Evolutionary conservation across 2,797 vertebrate genomes (phyloP).

Genomic region (Channa striata): DNA sequence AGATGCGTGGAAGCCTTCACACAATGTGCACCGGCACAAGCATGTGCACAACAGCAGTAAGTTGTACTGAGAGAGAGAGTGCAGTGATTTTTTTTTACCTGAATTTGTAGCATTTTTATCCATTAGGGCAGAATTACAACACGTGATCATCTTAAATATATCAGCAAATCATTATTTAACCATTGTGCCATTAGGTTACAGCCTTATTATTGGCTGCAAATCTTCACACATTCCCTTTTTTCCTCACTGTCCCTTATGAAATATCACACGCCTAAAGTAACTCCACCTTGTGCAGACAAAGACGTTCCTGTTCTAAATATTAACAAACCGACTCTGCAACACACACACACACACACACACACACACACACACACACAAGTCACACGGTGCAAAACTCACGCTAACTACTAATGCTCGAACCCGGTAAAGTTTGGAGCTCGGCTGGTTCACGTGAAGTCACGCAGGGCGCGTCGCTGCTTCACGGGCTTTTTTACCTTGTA

Average conservation of each 20-base stretch:
- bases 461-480: not conserved
- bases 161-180: too few relatives aligned
- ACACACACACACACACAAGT: too few relatives aligned
- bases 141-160: not conserved
- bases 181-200: too few relatives aligned
- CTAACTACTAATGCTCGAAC: not conserved
- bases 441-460: not conserved
- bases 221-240: constrained; percentile 28
- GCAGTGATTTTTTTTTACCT: not conserved
- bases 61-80: not conserved
- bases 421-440: constrained; percentile 45
- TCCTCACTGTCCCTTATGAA: constrained; percentile 25
- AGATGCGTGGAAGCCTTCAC: not conserved
- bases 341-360: not conserved
- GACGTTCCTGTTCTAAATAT: constrained; percentile 18
- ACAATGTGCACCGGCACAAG: not conserved
- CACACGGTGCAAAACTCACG: not conserved
- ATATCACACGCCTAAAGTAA: constrained; percentile 38
- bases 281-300: constrained; percentile 16
- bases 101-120: not conserved
- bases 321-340: too few relatives aligned
- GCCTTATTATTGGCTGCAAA: not conserved
- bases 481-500: constrained; percentile 91
- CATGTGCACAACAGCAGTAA: not conserved
- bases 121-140: not conserved